Base-by-base conservation (phyloP, 2,797 vertebrate species). In the Coranthus polyacanthus region DNA sequence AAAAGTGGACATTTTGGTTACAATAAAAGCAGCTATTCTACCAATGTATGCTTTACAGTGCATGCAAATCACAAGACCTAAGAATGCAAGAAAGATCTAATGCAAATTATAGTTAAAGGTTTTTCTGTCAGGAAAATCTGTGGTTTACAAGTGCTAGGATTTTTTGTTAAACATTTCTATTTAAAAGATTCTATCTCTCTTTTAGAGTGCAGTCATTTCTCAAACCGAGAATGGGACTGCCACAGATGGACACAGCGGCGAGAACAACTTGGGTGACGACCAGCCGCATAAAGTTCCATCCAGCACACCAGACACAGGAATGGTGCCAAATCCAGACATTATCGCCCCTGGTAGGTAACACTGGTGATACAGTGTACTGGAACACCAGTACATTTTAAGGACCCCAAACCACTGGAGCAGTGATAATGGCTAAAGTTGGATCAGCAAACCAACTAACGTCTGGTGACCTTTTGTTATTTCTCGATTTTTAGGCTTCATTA, bases 301-400 rank as follows among this genome's bases (percentile, higher is more conserved):
- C 49, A 94, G 96, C 42, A 89, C 92, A 6, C 85, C 93, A 0
- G 92, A 96, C 26, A 90, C 90, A 49, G 89, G 76, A 55, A 91
- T 79, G 37, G 92, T 84, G 52, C 91, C 94, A 5, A 93, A 96
- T 81, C 96, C 96, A 43, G 95, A 95, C 54, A 94, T 60, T 65
- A 96, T 98, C 1, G 97, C 97, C 22, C 96, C 97, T 78, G 97
- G 97, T 98, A 92, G 90, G 39, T 88, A 42, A 20, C 63, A 22
- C 32, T 43, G 38, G 12, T 51, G 65, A 63, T 43, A 58, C 29
- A 36, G 24, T 45, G 24, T 20, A 12, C 29, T 22, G 20, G 32
- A 54, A 52, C 20, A 18, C 15, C 42, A 54, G 51, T 9, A 12
- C 17, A 12, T 57, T 60, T 51, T 17, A 72, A n/a, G n/a, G n/a